Percentiles rank a stretch among this genome's conserved stretches.
phyloP scores from a whole-genome alignment of 2,797 vertebrate species.

The Leucoraja ocellata region DNA sequence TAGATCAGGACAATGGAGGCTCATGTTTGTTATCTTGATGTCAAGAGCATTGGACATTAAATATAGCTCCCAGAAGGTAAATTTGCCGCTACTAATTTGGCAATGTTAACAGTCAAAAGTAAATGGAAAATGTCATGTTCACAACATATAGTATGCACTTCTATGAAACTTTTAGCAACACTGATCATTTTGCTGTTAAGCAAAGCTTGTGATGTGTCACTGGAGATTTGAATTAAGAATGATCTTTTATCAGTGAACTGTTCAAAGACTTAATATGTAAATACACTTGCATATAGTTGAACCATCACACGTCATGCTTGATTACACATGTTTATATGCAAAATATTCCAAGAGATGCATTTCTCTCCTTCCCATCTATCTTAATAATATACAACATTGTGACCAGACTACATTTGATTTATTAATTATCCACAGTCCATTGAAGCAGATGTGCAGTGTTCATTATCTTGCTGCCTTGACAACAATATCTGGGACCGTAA shows the following conservation, averaged over 20 bases:
- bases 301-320: no score
- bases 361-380: not conserved
- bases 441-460: not conserved
- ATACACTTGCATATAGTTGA: not conserved
- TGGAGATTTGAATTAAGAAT: not conserved
- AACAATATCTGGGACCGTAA: not conserved
- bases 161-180: not conserved
- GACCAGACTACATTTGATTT: not conserved
- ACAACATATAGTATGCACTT: not conserved
- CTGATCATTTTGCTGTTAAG: not conserved
- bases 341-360: not conserved
- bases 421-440: not conserved
- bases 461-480: not conserved
- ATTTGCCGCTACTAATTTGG: not conserved
- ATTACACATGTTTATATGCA: not conserved
- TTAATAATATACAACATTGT: not conserved
- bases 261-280: not conserved
- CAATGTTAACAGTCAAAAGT: constrained; percentile 2
- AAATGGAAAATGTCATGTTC: not conserved
- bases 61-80: not conserved
- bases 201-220: not conserved
- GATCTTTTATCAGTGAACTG: not conserved
- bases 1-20: not conserved
- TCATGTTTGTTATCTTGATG: not conserved
- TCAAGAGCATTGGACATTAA: not conserved